phyloP scores from a whole-genome alignment of 2,888 invertebrate species.

The Acrocera orbiculus region DNA sequence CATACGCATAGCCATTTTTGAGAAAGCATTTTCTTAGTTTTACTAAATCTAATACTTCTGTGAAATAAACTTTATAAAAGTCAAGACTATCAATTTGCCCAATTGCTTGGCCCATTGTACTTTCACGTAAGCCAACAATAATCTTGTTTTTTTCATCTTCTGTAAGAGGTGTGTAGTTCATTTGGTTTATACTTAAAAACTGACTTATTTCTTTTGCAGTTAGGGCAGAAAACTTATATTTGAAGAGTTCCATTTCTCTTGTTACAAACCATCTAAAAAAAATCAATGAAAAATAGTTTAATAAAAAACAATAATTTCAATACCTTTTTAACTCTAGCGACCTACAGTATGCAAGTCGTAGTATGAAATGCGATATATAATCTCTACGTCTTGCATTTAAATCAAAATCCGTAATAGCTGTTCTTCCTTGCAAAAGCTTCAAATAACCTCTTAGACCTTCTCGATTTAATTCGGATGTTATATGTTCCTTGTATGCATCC shows the following conservation, averaged over 20 bases:
- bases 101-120: constrained; percentile 37
- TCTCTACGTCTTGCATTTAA: constrained; percentile 56
- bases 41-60: constrained; percentile 73
- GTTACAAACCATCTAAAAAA: constrained; percentile 59
- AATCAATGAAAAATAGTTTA: not conserved
- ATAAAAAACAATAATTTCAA: not conserved
- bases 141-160: constrained; percentile 48
- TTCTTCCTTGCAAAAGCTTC: constrained; percentile 40
- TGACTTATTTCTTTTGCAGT: constrained; percentile 37
- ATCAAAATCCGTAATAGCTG: constrained; percentile 39
- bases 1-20: constrained; percentile 67
- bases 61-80: constrained; percentile 71
- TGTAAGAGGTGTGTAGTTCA: constrained; percentile 48
- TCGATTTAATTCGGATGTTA: constrained; percentile 45
- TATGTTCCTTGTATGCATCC: constrained; percentile 48
- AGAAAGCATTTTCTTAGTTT: constrained; percentile 60
- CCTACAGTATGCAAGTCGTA: constrained; percentile 79
- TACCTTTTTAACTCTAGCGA: constrained; percentile 57
- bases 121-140: constrained; percentile 41
- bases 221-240: constrained; percentile 52
- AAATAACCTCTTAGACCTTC: constrained; percentile 48
- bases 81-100: constrained; percentile 42
- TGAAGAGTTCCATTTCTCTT: constrained; percentile 80
- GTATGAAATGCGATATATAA: constrained; percentile 82
- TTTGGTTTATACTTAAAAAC: constrained; percentile 48